Conservation (phyloP, 2,797 vertebrate genomes). For the Mormyrus proboscirostris region DNA sequence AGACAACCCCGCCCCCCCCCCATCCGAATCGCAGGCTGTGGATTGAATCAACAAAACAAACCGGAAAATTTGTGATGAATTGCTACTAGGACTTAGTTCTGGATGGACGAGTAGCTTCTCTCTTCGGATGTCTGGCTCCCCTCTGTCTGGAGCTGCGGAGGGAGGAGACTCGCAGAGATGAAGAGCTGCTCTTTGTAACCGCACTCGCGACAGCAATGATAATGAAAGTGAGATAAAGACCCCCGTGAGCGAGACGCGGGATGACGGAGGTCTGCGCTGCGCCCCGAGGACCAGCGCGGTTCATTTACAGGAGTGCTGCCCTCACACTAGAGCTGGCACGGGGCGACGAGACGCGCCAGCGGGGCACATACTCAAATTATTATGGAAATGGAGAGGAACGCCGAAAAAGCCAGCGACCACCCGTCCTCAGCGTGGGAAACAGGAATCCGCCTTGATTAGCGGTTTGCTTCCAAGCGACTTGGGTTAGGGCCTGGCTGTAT, state of each 20-base stretch:
- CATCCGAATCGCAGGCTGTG: constrained; percentile 50
- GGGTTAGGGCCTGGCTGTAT: constrained; percentile 44
- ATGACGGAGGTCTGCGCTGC: not conserved
- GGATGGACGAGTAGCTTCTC: constrained; percentile 57
- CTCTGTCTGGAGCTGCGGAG: constrained; percentile 52
- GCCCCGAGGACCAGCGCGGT: not conserved
- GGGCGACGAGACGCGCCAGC: not conserved
- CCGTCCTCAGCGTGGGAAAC: constrained; percentile 34
- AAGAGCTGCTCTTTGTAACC: constrained; percentile 44
- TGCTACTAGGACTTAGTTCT: constrained; percentile 64
- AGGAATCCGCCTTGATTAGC: constrained; percentile 31
- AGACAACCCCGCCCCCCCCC: constrained; percentile 15
- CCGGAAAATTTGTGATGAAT: constrained; percentile 66
- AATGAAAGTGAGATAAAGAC: not conserved
- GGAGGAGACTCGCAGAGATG: constrained; percentile 43
- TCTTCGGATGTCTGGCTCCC: constrained; percentile 56
- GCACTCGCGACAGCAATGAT: not conserved
- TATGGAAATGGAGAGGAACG: constrained; percentile 16
- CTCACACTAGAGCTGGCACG: not conserved
- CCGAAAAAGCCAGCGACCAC: constrained; percentile 33
- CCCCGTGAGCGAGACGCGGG: not conserved
- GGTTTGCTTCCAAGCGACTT: constrained; percentile 34
- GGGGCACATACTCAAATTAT: not conserved
- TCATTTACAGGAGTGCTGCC: not conserved
- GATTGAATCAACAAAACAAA: constrained; percentile 66